Evolutionary conservation across 1,140 invertebrate species (phyloP), one percentile per base, ranked within the genome.

Genomic region (Mactra quadrangularis): DNA sequence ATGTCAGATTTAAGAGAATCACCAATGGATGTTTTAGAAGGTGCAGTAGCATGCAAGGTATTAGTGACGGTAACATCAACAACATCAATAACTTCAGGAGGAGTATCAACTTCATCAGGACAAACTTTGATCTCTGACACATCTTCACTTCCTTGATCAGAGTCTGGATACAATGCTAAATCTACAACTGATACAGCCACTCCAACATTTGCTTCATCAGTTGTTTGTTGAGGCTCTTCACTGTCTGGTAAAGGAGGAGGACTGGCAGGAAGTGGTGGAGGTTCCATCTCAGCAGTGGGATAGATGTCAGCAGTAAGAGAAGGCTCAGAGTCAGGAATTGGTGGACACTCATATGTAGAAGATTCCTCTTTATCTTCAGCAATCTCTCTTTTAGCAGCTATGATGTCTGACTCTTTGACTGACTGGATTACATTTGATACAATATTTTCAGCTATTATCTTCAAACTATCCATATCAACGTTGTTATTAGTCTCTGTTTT

Each of bases 141-240:
- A 17, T 45, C 74, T 45, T 60, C 74, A 64, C 55, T 60, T 6
- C 59, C 47, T 22, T 76, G 55, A 60, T 76, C 74, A 15, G 74
- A 76, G 47, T 81, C 77, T 45, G 77, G 77, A 60, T 81, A 81
- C 17, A 81, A 53, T 11, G 64, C 47, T 29, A 81, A 38, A 60
- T 81, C 77, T 27, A 81, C 66, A 45, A 81, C 64, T 31, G 57
- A 27, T 27, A 41, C 57, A 27, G 55, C 25, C 3, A 41, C 11
- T 17, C 38, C n/a, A 15, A 17, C 41, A 45, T 29, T 45, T 11
- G 6, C 27, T 29, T 19, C 4, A 15, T 50, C 45, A 13, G 66
- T 27, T 22, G 22, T 47, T 6, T 25, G 1, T 11, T 22, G 0
- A 41, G 74, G 74, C 15, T 50, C 41, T 22, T 62, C 74, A 25